These are phyloP conservation scores for Epiblema foenella DNA, from an alignment of 2,888 invertebrate species.

Conservation along the genomic window DNA sequence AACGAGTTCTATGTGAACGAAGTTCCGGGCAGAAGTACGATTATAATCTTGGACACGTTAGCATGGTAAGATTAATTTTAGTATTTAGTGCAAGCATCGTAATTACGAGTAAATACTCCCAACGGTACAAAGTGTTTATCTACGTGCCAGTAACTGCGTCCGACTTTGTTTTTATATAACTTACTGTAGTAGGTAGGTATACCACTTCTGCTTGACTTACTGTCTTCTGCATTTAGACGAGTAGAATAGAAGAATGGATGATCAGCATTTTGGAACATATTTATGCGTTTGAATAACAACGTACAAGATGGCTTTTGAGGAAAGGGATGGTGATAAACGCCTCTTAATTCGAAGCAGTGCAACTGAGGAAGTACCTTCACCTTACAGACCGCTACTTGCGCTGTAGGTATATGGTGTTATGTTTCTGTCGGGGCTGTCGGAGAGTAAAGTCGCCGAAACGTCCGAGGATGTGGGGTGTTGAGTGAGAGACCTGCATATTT, in stretches of 20 bases:
- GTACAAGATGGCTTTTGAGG: not conserved
- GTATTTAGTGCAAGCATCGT: constrained; percentile 15
- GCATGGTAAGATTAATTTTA: constrained; percentile 5
- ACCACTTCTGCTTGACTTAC: not conserved
- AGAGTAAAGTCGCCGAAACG: no score
- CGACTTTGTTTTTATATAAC: not conserved
- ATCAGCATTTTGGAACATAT: no score
- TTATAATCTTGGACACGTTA: constrained; percentile 1
- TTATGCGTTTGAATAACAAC: not conserved
- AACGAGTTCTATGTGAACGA: no score
- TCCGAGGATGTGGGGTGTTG: no score
- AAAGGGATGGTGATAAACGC: not conserved
- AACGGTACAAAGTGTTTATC: constrained; percentile 9
- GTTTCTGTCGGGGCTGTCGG: no score
- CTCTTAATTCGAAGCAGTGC: no score
- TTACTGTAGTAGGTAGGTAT: not conserved
- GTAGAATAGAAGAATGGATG: no score
- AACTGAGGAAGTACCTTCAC: not conserved
- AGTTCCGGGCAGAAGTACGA: no score
- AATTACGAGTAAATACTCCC: no score
- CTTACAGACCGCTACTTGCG: no score
- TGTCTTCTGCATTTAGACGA: not conserved
- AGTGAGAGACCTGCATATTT: no score
- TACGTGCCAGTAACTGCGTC: constrained; percentile 2
- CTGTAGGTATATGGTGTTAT: no score